Evolutionary conservation across 2,888 invertebrate genomes (phyloP), one percentile per base, ranked within the genome.

Genomic region (Euproctis similis): DNA sequence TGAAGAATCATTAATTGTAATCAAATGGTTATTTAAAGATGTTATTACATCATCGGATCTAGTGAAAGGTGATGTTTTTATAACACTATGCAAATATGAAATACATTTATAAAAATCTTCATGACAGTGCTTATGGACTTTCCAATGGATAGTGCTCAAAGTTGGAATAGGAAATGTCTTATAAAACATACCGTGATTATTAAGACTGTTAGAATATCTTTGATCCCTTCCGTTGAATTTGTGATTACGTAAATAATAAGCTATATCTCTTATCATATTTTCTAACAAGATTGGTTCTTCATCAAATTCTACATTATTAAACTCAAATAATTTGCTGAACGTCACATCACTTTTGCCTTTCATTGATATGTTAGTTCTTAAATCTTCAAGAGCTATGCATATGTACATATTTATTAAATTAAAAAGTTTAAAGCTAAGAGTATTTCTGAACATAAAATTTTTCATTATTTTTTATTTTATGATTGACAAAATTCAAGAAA

Each of bases 161-260:
- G 86, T 82, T 18, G 89, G 89, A 12, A 64, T 60, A 1, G 89
- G 89, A 51, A 88, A 89, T 8, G 53, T 48, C 16, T 57, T 53
- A 52, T 71, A 86, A 45, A 80, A 66, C 1, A 43, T 68, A 42
- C 43, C 28, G 0, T 26, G 26, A 8, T 24, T 30, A 24, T 36
- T 24, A 13, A 51, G 42, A 7, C 65, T 66, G 34, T 53, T 61
- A 3, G 40, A 48, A 53, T 81, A 77, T 39, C 87, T 70, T 30
- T 86, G 73, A 59, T 90, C 90, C 66, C 85, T 89, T 52, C 88
- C 89, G 46, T 87, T 87, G 54, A 89, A 90, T 68, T 90, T 90
- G 51, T 89, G 85, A 18, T 86, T 74, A 24, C 90, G 71, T 33
- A 90, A 64, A 52, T 85, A 89, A 61, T 88, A 89, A 1, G 87